These are phyloP conservation scores for Ennomos quercinarius DNA, from an alignment of 2,888 invertebrate species.

Conservation along the genomic window DNA sequence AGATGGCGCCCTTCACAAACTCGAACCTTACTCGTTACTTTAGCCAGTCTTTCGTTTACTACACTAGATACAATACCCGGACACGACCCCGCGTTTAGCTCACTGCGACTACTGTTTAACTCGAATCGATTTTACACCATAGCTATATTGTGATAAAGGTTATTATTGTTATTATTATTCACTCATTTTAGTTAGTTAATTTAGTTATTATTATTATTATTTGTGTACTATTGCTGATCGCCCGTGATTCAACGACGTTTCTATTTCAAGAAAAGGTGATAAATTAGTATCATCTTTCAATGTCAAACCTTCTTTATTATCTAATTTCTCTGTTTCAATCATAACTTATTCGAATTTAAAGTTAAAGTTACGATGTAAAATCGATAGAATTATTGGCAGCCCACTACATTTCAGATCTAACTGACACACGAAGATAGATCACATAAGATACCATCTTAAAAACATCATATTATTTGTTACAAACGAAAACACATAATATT, in stretches of 20 bases:
- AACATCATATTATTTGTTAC: no score
- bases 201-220: no score
- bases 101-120: slow-evolving; percentile 17
- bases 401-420: slow-evolving; percentile 1
- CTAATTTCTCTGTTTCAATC: no score
- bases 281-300: no score
- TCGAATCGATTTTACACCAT: slow-evolving; percentile 27
- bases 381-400: slow-evolving; percentile 1
- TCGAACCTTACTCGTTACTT: slow-evolving; percentile 68
- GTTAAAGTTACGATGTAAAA: slow-evolving; percentile 1
- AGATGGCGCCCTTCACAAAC: slow-evolving; percentile 38
- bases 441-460: background rate
- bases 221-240: no score
- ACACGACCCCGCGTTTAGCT: slow-evolving; percentile 24
- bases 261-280: no score
- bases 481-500: no score
- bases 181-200: no score
- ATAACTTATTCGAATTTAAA: no score
- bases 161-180: slow-evolving; percentile 2
- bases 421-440: slow-evolving; percentile 10
- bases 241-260: no score
- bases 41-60: slow-evolving; percentile 84
- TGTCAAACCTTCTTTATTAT: no score
- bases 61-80: slow-evolving; percentile 55
- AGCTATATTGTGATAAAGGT: slow-evolving; percentile 12